Conservation (phyloP, 2,113 vertebrate species). For the Trichechus manatus region DNA sequence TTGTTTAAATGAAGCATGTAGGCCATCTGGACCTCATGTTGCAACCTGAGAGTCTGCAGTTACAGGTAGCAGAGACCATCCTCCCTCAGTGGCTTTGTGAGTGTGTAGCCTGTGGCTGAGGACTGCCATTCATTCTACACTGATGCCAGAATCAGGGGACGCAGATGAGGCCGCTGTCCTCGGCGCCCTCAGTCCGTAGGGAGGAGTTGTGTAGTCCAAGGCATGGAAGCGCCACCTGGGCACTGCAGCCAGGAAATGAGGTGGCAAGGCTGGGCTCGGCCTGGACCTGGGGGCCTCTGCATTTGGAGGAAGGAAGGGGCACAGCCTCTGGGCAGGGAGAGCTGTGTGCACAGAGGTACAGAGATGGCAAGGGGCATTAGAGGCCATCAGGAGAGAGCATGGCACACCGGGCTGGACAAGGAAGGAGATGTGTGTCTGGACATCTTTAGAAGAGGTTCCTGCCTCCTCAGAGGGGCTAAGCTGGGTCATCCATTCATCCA, state of each 20-base stretch:
- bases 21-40: fast-evolving
- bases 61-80: fast-evolving
- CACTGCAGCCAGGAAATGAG: neutral
- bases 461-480: neutral
- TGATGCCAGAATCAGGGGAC: neutral
- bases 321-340: neutral
- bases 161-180: neutral
- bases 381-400: no score
- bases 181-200: fast-evolving
- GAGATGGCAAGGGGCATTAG: fast-evolving
- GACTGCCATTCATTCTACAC: neutral
- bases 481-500: neutral
- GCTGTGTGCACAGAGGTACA: fast-evolving
- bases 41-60: fast-evolving
- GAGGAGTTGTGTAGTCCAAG: no score
- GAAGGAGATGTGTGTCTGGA: neutral
- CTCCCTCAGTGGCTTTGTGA: neutral
- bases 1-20: neutral
- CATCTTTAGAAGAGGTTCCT: neutral
- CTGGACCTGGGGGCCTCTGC: no score
- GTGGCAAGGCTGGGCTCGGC: neutral
- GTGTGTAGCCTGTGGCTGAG: neutral
- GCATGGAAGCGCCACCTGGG: no score
- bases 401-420: fast-evolving
- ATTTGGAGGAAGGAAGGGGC: neutral